Base-by-base conservation (phyloP, 2,888 invertebrate species). In the Diadegma fenestrale region DNA sequence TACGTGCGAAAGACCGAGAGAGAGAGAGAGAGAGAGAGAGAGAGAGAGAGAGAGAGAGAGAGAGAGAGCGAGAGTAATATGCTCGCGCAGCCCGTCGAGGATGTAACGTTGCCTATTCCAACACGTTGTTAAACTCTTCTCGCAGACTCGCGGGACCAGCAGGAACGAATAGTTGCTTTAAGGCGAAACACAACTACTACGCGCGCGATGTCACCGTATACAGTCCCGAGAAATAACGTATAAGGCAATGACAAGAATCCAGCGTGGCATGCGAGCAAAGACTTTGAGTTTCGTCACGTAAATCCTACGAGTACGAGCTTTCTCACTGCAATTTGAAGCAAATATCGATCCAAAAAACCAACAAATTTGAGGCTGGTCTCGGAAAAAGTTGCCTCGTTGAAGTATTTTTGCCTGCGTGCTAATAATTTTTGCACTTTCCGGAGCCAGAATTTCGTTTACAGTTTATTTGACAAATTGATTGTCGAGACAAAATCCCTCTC, bases 81-180 rank as follows among this genome's bases (percentile, higher is more conserved):
- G 26, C 72, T 45, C 48, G 63, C 45, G 37, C 43, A n/a, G 66
- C 72, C 51, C 66, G 66, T 19, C 41, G 51, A 69, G 69, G 64
- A 80, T 77, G 75, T 79, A 37, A 73, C 73, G 77, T 83, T 61
- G 82, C 85, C 85, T 85, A 85, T 85, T 85, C 77, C 80, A 83
- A 80, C 76, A 71, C 80, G 81, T 81, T 69, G 73, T 81, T 73
- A 66, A 48, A 68, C 61, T 69, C 45, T 68, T 72, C 77, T 64
- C 63, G 54, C 82, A 51, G 80, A 71, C 54, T 82, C 76, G 58
- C n/a, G 45, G 45, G 19, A 68, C 76, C 71, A 73, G 68, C 41
- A 76, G 63, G 63, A 73, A 26, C 58, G 73, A 37, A 68, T 54
- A 69, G 79, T 76, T 22, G 33, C 63, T 83, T 80, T 83, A 77